Evolutionary conservation across 2,797 vertebrate species (phyloP).

Genomic region (Cottoperca gobio): DNA sequence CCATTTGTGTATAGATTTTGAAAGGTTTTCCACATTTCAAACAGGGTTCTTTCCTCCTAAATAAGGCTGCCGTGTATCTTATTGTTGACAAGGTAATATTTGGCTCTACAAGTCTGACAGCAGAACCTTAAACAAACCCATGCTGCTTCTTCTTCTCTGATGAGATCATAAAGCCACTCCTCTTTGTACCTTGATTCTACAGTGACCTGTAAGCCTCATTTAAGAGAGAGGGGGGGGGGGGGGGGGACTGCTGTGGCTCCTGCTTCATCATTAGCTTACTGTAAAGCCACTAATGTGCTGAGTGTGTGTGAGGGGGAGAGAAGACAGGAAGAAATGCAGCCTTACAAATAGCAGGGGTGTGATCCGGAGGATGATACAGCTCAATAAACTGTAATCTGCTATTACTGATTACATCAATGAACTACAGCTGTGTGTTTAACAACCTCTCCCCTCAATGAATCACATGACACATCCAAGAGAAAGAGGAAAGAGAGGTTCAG

Average conservation of each 20-base stretch:
- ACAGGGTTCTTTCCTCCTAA: not conserved
- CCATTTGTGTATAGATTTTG: too few relatives aligned
- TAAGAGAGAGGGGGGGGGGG: slow-evolving; percentile 20
- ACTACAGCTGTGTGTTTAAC: slow-evolving; percentile 28
- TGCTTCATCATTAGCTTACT: slow-evolving; percentile 73
- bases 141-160: not conserved
- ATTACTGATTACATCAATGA: slow-evolving; percentile 44
- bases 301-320: slow-evolving; percentile 30
- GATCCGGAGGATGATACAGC: slow-evolving; percentile 43
- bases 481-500: not conserved
- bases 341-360: slow-evolving; percentile 34
- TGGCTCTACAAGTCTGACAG: not conserved
- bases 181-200: slow-evolving; percentile 31
- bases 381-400: slow-evolving; percentile 49
- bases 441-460: slow-evolving; percentile 17
- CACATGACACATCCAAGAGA: slow-evolving; percentile 1
- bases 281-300: slow-evolving; percentile 77
- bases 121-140: not conserved
- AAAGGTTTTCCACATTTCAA: not conserved
- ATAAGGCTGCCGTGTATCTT: not conserved
- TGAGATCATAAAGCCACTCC: slow-evolving; percentile 44
- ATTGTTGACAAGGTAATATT: not conserved
- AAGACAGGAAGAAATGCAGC: slow-evolving; percentile 27
- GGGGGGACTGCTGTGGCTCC: slow-evolving; percentile 34
- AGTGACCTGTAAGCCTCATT: slow-evolving; percentile 56